Conservation (phyloP, 2,888 invertebrate species). For the Dynastes hyllus region DNA sequence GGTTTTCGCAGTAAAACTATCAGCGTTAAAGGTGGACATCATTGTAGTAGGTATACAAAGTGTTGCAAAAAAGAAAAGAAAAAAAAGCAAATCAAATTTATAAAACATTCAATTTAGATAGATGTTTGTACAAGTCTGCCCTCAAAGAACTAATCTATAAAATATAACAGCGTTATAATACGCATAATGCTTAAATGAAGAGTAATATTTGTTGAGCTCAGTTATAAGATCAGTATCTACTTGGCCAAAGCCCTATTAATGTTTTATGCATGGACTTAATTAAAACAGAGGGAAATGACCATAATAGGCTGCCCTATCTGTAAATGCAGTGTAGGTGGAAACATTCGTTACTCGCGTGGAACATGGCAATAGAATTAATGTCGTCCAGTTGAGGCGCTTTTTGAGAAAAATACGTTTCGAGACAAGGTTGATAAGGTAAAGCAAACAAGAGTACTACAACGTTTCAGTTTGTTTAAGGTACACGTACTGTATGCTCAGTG, state of each 20-base stretch:
- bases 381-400: conserved; percentile 20
- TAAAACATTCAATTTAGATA: too few relatives aligned
- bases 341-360: conserved; percentile 31
- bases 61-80: too few relatives aligned
- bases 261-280: conserved; percentile 40
- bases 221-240: conserved; percentile 16
- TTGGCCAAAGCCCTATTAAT: conserved; percentile 27
- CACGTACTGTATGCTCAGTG: background rate
- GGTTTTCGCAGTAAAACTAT: too few relatives aligned
- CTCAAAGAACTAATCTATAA: too few relatives aligned
- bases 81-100: too few relatives aligned
- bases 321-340: conserved; percentile 35
- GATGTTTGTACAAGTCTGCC: too few relatives aligned
- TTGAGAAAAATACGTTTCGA: background rate
- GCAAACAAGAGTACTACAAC: conserved; percentile 11
- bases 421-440: conserved; percentile 15
- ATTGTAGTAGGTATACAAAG: too few relatives aligned
- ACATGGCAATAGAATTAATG: conserved; percentile 35
- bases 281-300: conserved; percentile 31
- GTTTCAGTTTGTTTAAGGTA: background rate
- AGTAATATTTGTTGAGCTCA: background rate
- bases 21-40: too few relatives aligned
- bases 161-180: background rate
- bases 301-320: conserved; percentile 29
- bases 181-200: background rate